Evolutionary conservation across 2,113 vertebrate genomes (phyloP).

Genomic region (Hemiscyllium ocellatum): DNA sequence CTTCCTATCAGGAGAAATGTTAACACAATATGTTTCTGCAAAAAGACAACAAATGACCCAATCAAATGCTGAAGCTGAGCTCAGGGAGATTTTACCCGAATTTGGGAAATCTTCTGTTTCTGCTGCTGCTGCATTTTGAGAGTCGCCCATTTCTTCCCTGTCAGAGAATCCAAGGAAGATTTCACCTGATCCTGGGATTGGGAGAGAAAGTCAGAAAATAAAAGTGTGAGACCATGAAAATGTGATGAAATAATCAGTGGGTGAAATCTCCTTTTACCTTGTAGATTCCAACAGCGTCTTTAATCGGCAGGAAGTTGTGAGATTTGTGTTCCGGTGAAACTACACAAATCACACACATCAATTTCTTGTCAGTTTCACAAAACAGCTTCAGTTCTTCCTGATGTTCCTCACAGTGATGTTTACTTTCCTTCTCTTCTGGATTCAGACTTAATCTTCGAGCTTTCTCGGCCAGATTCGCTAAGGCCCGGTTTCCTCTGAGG

Average conservation of each 20-base stretch:
- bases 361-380: neutral
- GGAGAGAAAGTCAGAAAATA: neutral
- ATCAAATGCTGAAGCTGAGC: neutral
- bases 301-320: neutral
- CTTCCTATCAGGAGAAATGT: neutral
- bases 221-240: neutral
- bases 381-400: too few relatives aligned
- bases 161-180: neutral
- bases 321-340: neutral
- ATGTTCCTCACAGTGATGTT: too few relatives aligned
- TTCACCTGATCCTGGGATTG: neutral
- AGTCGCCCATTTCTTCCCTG: neutral
- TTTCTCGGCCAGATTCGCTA: neutral
- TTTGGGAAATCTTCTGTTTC: neutral
- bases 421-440: neutral
- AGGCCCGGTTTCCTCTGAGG: neutral
- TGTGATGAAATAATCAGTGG: neutral
- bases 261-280: neutral
- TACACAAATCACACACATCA: neutral
- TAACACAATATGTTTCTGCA: neutral
- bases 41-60: neutral
- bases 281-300: slow-evolving; percentile 1
- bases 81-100: neutral
- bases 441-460: neutral
- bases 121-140: neutral